phyloP scores from a whole-genome alignment of 1,140 invertebrate genomes.

The Drosophila santomea region DNA sequence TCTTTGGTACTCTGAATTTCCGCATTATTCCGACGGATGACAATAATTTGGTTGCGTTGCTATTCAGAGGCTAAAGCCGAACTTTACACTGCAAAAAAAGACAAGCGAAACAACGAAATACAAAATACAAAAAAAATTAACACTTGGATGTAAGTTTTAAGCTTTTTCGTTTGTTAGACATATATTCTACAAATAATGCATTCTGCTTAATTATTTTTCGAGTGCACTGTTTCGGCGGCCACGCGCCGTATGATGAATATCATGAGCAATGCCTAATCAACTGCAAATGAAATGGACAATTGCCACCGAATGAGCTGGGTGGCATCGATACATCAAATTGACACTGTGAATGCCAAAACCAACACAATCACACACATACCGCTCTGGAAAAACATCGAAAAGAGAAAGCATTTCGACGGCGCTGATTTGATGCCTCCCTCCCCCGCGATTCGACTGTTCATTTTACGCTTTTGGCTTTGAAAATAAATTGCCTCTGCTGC shows the following conservation, averaged over 20 bases:
- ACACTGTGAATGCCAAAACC: constrained; percentile 54
- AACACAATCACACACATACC: constrained; percentile 41
- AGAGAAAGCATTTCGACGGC: constrained; percentile 11
- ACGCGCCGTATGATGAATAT: constrained; percentile 76
- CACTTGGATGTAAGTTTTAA: no score
- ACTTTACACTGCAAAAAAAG: neutral
- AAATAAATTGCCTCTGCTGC: constrained; percentile 78
- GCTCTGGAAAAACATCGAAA: constrained; percentile 32
- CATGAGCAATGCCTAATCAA: constrained; percentile 70
- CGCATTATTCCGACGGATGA: constrained; percentile 5
- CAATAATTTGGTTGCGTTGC: constrained; percentile 31
- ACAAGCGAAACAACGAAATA: neutral
- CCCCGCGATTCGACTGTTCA: constrained; percentile 37
- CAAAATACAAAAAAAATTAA: no score
- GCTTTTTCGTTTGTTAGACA: neutral
- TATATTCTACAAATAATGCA: neutral
- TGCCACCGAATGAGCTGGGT: constrained; percentile 30
- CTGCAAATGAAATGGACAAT: constrained; percentile 83
- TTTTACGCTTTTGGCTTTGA: constrained; percentile 68
- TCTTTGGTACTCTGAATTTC: neutral
- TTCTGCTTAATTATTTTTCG: neutral
- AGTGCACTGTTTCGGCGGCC: constrained; percentile 9
- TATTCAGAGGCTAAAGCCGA: neutral
- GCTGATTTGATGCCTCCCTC: constrained; percentile 42
- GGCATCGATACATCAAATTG: constrained; percentile 78